phyloP scores from a whole-genome alignment of 1,140 invertebrate genomes.

The Pararge aegeria region DNA sequence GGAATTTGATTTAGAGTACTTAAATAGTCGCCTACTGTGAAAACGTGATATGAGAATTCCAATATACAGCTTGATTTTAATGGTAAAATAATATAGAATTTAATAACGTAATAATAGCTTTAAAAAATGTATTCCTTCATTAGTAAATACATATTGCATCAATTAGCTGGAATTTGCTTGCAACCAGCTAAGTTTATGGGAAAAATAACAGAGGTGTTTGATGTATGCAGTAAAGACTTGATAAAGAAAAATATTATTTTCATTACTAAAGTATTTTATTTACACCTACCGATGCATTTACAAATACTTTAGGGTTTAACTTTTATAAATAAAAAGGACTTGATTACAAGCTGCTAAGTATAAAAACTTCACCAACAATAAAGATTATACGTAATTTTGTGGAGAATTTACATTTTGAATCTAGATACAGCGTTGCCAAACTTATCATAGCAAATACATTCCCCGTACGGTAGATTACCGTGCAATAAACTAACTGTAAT shows the following conservation, averaged over 20 bases:
- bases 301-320: conserved; percentile 56
- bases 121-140: background rate
- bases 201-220: background rate
- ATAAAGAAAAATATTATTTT: conserved; percentile 56
- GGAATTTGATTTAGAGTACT: no score
- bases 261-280: conserved; percentile 72
- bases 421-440: no score
- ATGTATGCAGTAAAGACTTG: background rate
- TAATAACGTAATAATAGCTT: background rate
- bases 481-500: no score
- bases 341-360: conserved; percentile 75
- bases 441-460: no score
- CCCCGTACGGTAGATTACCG: no score
- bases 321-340: conserved; percentile 57
- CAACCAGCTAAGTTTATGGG: background rate
- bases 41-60: no score
- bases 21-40: no score
- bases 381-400: conserved; percentile 67
- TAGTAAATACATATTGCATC: background rate
- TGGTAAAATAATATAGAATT: background rate
- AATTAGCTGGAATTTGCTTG: background rate
- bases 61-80: background rate
- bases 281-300: conserved; percentile 65
- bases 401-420: conserved; percentile 49
- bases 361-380: conserved; percentile 74